These are phyloP conservation scores for Perognathus longimembris DNA, from an alignment of 2,113 vertebrate genomes.

Conservation along the genomic window DNA sequence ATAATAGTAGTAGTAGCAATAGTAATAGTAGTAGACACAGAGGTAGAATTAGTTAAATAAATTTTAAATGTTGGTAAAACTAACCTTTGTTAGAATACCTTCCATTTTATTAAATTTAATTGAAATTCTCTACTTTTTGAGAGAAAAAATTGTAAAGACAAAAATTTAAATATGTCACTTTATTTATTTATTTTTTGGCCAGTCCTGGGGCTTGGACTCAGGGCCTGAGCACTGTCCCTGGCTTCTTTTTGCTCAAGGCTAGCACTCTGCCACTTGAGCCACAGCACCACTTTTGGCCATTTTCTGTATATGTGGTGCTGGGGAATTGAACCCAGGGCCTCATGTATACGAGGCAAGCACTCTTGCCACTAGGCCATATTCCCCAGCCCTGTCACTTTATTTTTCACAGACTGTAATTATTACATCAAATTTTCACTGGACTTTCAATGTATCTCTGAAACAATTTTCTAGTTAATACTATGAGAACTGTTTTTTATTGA, in stretches of 20 bases:
- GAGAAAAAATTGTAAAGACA: background rate
- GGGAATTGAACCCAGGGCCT: too few species aligned
- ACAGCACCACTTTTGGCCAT: too few species aligned
- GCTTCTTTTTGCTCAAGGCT: too few species aligned
- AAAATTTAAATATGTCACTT: background rate
- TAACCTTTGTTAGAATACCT: background rate
- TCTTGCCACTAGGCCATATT: too few species aligned
- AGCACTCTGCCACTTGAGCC: too few species aligned
- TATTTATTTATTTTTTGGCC: too few species aligned
- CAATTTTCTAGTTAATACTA: background rate
- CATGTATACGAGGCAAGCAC: too few species aligned
- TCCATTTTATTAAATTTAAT: slow-evolving; percentile 25
- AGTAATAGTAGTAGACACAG: background rate
- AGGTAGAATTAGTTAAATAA: background rate
- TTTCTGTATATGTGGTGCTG: too few species aligned
- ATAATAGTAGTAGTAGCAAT: background rate
- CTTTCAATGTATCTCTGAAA: background rate
- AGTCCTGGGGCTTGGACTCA: too few species aligned
- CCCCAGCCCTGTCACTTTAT: too few species aligned
- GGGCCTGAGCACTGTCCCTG: too few species aligned
- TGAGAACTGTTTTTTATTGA: background rate
- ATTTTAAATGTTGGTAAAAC: background rate
- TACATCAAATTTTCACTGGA: background rate
- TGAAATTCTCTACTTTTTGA: background rate
- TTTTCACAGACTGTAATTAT: background rate